These are phyloP conservation scores for Stratiomys singularior DNA, from an alignment of 2,888 invertebrate genomes.

Conservation along the genomic window DNA sequence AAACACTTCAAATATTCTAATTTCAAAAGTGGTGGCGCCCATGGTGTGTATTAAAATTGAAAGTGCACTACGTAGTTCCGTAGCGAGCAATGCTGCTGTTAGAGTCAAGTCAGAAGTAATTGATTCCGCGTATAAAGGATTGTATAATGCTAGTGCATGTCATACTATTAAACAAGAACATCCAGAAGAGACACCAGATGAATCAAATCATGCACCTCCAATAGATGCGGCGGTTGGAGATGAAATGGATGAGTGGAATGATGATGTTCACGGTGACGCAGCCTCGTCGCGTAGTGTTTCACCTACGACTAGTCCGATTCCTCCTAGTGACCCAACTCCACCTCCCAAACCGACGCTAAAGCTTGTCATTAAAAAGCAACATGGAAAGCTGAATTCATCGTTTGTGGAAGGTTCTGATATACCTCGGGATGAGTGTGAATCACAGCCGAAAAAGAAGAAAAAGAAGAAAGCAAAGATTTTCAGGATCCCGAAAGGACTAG, in stretches of 20 bases:
- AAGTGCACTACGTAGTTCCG: not conserved
- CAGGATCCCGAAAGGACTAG: conserved; percentile 45
- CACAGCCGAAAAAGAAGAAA: conserved; percentile 36
- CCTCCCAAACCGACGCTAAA: conserved; percentile 58
- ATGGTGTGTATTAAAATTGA: conserved; percentile 23
- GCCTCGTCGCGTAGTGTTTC: too few relatives aligned
- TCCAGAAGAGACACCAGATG: not conserved
- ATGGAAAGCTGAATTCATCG: conserved; percentile 63
- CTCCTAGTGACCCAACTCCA: too few relatives aligned
- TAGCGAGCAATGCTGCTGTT: not conserved
- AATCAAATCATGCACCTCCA: not conserved
- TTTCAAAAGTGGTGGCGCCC: not conserved
- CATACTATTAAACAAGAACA: conserved; percentile 5
- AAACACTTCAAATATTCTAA: not conserved
- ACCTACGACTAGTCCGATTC: too few relatives aligned
- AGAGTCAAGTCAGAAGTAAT: conserved; percentile 30
- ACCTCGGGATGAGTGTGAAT: conserved; percentile 46
- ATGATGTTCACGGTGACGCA: too few relatives aligned
- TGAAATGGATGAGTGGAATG: too few relatives aligned
- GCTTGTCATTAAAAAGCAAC: conserved; percentile 64
- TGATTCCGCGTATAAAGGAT: not conserved
- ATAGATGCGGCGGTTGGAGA: not conserved
- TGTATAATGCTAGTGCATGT: not conserved
- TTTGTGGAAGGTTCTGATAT: conserved; percentile 56
- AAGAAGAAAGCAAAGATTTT: conserved; percentile 46